Base-by-base conservation (phyloP, 1,140 invertebrate genomes). In the Gryllus bimaculatus region DNA sequence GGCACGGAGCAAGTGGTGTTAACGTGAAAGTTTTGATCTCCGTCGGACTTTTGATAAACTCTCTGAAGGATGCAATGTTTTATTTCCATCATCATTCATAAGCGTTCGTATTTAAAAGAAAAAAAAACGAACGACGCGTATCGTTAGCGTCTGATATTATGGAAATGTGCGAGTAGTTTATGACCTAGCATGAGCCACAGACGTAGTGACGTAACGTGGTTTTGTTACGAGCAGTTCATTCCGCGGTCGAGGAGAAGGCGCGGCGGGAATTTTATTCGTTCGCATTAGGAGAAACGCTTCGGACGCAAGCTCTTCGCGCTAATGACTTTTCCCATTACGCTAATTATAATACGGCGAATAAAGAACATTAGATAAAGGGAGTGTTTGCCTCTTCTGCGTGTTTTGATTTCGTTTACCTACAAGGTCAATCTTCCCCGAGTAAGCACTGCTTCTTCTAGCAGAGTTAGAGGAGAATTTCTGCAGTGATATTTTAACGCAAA, bases 21-120 rank as follows among this genome's bases (percentile, higher is more conserved):
- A 66, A 66, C 54, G 54, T 66, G 54, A 66, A 66, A 66, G 54
- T 66, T 66, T 66, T 66, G 54, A 66, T 66, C 54, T 66, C 54
- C 54, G 54, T 66, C 54, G 54, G 54, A 66, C 54, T 66, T 66
- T 66, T 66, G 54, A 66, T 66, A 66, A 66, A 66, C 54, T 66
- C 54, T 66, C 54, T 66, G 54, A 66, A 66, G 54, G 54, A 66
- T 66, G 18, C 54, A 13, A 66, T 66, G 54, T 66, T 66, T 66
- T 66, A 66, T 66, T 66, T 66, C 54, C 54, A 66, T 66, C 54
- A 66, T 66, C 54, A 18, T 66, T 66, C 54, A 66, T 66, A 66
- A 66, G 54, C 54, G 54, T 10, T 66, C 18, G 54, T 66, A 66
- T 66, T 66, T 13, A 66, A 66, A 66, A 66, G 7, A 18, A 66